phyloP scores from a whole-genome alignment of 2,888 invertebrate genomes.

The Icerya purchasi region DNA sequence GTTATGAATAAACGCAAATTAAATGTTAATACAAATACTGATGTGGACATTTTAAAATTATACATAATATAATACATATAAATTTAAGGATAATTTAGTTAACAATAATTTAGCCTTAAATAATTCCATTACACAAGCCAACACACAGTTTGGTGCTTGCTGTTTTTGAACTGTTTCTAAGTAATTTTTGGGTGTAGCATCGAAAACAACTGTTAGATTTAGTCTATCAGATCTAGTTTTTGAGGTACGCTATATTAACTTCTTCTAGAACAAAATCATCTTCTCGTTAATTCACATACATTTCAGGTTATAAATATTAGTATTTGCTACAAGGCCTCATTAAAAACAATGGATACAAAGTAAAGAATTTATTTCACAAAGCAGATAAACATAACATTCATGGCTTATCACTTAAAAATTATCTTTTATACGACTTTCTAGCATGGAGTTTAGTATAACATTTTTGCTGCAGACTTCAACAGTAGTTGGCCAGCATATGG shows the following conservation, averaged over 20 bases:
- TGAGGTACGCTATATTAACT: background rate
- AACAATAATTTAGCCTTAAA: too few species aligned
- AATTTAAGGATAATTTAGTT: too few species aligned
- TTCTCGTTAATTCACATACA: background rate
- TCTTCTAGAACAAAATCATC: background rate
- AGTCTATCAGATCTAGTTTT: background rate
- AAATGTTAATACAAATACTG: too few species aligned
- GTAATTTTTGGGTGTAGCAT: too few species aligned
- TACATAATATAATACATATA: too few species aligned
- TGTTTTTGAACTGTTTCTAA: background rate
- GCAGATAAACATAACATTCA: background rate
- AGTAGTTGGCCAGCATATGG: background rate
- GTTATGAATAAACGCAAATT: too few species aligned
- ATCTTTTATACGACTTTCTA: background rate
- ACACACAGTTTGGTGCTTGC: background rate
- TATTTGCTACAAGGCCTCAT: too few species aligned
- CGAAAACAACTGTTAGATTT: background rate
- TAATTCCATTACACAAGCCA: background rate
- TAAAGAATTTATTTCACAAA: background rate
- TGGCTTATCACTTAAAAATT: background rate
- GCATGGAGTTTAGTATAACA: background rate
- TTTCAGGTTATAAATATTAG: background rate
- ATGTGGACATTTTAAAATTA: too few species aligned
- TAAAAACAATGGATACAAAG: background rate
- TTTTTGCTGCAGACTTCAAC: background rate